Percentiles rank a stretch among this genome's conserved stretches.
These are phyloP conservation scores for Sepioteuthis lessoniana DNA, from an alignment of 2,888 invertebrate species.

Conservation along the genomic window DNA sequence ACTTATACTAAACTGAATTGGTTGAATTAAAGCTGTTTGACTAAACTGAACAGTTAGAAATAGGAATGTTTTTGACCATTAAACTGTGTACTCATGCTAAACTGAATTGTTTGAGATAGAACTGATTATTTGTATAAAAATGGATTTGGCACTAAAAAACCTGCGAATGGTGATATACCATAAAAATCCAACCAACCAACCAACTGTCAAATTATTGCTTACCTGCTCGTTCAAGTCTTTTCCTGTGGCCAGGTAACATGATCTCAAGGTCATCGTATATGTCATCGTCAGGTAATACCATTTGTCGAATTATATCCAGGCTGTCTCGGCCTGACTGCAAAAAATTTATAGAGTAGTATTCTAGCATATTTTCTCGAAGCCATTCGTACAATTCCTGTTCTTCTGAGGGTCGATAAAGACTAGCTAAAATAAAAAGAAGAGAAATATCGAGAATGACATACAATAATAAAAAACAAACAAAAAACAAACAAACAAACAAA, in stretches of 20 bases:
- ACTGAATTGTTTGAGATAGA: too few species aligned
- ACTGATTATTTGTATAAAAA: too few species aligned
- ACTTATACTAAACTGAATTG: too few species aligned
- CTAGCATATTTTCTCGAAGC: conserved; percentile 66
- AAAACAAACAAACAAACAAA: too few species aligned
- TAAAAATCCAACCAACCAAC: too few species aligned
- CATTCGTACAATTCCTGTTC: conserved; percentile 64
- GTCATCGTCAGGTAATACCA: conserved; percentile 67
- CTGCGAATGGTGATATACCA: too few species aligned
- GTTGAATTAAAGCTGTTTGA: too few species aligned
- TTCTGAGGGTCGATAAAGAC: conserved; percentile 56
- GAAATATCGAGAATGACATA: neutral
- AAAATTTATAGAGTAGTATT: conserved; percentile 69
- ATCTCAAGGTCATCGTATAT: conserved; percentile 71
- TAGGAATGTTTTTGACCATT: too few species aligned
- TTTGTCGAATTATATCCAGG: conserved; percentile 59
- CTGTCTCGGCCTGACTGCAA: conserved; percentile 63
- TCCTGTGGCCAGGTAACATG: conserved; percentile 70
- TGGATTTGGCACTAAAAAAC: too few species aligned
- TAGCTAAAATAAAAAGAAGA: conserved; percentile 55
- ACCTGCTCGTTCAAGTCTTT: conserved; percentile 70
- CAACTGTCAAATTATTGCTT: neutral
- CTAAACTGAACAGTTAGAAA: too few species aligned
- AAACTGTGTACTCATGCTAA: too few species aligned
- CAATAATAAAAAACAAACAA: too few species aligned